Evolutionary conservation across 1,140 invertebrate species (phyloP).

Genomic region (Camponotus pennsylvanicus): DNA sequence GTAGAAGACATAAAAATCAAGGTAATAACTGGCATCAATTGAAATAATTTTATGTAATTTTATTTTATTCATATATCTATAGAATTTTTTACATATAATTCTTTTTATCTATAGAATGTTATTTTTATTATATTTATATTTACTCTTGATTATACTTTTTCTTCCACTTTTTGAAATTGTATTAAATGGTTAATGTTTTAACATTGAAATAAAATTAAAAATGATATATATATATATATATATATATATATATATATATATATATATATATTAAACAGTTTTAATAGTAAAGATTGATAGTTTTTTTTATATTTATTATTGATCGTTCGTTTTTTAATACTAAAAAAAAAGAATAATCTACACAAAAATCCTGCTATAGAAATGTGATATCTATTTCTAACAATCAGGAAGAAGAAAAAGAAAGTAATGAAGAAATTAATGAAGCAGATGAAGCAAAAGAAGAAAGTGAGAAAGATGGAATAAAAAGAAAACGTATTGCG

Average conservation of each 20-base stretch:
- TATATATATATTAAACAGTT: not conserved
- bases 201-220: not conserved
- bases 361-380: not conserved
- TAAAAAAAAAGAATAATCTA: constrained; percentile 10
- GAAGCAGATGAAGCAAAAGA: constrained; percentile 16
- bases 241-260: too few species aligned
- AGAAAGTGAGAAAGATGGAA: not conserved
- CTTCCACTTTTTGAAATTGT: not conserved
- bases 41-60: not conserved
- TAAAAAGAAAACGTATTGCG: constrained; percentile 38
- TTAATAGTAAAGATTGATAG: not conserved
- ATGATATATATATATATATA: not conserved
- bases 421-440: not conserved
- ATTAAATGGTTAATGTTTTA: not conserved
- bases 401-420: not conserved
- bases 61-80: too few species aligned
- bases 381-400: not conserved
- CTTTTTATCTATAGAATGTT: too few species aligned
- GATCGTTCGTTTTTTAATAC: not conserved
- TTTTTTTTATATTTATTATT: not conserved
- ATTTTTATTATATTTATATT: not conserved
- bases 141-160: not conserved
- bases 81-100: too few species aligned
- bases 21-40: not conserved
- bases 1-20: constrained; percentile 1